Evolutionary conservation across 2,113 vertebrate species (phyloP), one percentile per base, ranked within the genome.

Genomic region (Canis aureus): DNA sequence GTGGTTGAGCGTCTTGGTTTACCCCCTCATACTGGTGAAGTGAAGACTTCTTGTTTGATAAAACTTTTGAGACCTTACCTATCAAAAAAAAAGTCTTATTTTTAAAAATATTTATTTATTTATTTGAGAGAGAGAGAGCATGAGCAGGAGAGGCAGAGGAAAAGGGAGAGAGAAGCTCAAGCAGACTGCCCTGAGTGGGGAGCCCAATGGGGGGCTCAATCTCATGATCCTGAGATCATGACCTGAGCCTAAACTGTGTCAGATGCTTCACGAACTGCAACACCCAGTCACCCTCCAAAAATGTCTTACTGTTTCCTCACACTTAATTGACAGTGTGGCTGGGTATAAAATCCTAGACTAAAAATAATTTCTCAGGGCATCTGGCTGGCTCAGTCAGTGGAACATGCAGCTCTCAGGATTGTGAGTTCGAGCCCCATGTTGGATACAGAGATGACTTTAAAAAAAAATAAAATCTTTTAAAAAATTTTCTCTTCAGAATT

Each of bases 281-380:
- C 32, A 35, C 67, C 67, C 32, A 20, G 67, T 35, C 16, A 0
- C 67, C 67, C 67, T 17, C 67, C n/a, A 79, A 85, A 67, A 57
- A 64, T 15, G 51, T 67, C 60, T 84, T 49, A 55, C 19, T 90
- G 57, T 93, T 74, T 73, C 49, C 38, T 95, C 32, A 60, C 11
- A 89, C 12, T 85, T 78, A 43, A 62, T 35, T 43, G 22, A 74
- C n/a, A 74, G 15, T 85, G 35, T 67, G 29, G 11, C n/a, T 90
- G 51, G 80, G 32, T 97, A 78, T 87, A 91, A 91, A 88, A 88
- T 83, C 67, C 55, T 35, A 76, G 4, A 69, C 59, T 51, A 91
- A 89, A 93, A 22, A 8, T 73, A 3, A 38, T 49, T 84, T 51
- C 74, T 78, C 13, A 43, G 74, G 43, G 43, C 2, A 4, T 15